phyloP scores from a whole-genome alignment of 35 echinoderm and acorn worm genomes.

The Hemicentrotus pulcherrimus region DNA sequence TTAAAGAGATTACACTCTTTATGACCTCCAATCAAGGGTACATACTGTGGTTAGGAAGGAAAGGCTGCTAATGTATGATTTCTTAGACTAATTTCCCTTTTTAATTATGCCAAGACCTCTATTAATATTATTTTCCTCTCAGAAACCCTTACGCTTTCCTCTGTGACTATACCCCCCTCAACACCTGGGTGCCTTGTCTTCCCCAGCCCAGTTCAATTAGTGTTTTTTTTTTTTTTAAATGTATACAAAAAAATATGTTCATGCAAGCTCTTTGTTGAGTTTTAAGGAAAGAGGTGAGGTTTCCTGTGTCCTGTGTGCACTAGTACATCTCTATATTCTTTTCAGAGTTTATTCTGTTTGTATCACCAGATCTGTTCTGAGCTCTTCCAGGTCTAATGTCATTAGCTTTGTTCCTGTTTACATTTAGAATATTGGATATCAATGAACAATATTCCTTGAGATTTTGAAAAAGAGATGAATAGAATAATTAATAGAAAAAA shows the following conservation, averaged over 20 bases:
- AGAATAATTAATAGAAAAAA: too few relatives aligned
- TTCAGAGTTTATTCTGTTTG: too few relatives aligned
- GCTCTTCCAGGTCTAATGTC: too few relatives aligned
- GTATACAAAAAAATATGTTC: too few relatives aligned
- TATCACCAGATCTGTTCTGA: too few relatives aligned
- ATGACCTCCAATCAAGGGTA: neutral
- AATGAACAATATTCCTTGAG: too few relatives aligned
- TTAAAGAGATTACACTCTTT: neutral
- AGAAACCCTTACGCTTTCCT: neutral
- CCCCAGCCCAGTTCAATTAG: neutral
- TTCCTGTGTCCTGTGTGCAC: neutral
- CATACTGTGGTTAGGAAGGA: neutral
- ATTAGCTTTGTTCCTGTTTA: too few relatives aligned
- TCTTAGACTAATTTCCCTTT: neutral
- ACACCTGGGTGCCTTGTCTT: neutral
- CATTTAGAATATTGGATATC: too few relatives aligned
- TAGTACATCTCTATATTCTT: too few relatives aligned
- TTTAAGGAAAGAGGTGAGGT: neutral
- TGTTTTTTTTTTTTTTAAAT: too few relatives aligned
- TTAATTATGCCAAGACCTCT: neutral
- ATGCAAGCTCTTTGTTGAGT: neutral
- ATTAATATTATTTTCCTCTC: neutral
- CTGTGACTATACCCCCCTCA: neutral
- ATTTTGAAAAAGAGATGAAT: too few relatives aligned
- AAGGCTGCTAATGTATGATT: conserved; percentile 4